A percentile compares a stretch with the other conserved stretches of the same genome.
These are phyloP conservation scores for Microcebus griseorufus DNA, from an alignment of 2,113 vertebrate species.

Conservation along the genomic window DNA sequence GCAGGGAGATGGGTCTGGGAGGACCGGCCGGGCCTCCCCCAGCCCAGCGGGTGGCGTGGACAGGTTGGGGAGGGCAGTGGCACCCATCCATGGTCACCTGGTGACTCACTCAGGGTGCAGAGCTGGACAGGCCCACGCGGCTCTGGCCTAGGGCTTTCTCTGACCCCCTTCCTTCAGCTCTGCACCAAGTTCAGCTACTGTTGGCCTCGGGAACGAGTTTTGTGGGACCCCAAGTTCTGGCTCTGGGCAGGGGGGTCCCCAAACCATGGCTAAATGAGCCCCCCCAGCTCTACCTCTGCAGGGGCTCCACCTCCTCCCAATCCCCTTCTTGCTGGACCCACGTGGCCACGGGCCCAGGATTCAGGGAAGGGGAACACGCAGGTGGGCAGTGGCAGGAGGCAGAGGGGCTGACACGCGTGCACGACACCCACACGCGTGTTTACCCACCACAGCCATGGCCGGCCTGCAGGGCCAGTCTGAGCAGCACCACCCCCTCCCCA, in stretches of 20 bases:
- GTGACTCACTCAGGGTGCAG: too few relatives aligned
- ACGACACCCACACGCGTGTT: not conserved
- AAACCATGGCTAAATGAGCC: rapidly evolving
- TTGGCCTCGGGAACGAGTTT: not conserved
- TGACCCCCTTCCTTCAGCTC: not conserved
- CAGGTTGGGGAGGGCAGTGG: not conserved
- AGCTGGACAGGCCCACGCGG: too few relatives aligned
- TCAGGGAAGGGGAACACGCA: not conserved
- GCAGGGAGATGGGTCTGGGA: not conserved
- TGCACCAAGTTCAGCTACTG: not conserved
- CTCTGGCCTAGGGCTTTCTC: too few relatives aligned
- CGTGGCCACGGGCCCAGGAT: not conserved
- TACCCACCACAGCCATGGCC: rapidly evolving
- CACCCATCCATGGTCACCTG: too few relatives aligned
- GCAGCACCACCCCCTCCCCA: too few relatives aligned
- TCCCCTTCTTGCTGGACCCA: not conserved
- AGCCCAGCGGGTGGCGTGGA: not conserved
- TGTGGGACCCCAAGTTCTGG: not conserved
- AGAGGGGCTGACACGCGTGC: not conserved
- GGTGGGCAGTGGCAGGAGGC: not conserved
- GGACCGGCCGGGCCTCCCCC: not conserved
- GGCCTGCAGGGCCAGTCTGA: not conserved
- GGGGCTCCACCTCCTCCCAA: too few relatives aligned
- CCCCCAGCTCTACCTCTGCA: not conserved
- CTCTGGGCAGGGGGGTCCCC: not conserved